Evolutionary conservation across 2,113 vertebrate genomes (phyloP).

Genomic region (Cyanoderma ruficeps): DNA sequence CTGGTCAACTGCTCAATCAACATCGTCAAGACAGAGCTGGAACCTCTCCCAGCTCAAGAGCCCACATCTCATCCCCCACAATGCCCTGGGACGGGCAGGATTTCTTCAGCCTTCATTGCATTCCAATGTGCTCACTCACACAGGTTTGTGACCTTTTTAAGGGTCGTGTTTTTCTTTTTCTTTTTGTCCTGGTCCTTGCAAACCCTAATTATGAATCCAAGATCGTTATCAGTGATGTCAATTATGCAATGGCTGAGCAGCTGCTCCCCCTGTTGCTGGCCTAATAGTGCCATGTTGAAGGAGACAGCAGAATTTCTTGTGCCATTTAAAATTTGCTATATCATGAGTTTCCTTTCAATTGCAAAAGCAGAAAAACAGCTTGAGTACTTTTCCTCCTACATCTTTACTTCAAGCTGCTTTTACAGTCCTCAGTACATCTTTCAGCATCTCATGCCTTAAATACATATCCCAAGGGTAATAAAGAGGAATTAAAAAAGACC

Average conservation of each 20-base stretch:
- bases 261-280: conserved; percentile 59
- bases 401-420: conserved; percentile 63
- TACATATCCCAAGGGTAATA: conserved; percentile 32
- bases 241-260: conserved; percentile 46
- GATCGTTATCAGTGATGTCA: not conserved
- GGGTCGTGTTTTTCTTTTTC: not conserved
- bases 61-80: not conserved
- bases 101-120: not conserved
- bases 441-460: conserved; percentile 48
- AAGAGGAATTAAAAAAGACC: conserved; percentile 32
- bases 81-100: not conserved
- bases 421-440: conserved; percentile 35
- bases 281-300: conserved; percentile 56
- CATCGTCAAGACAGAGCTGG: not conserved
- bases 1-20: not conserved
- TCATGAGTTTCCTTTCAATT: conserved; percentile 65
- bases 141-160: not conserved
- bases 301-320: conserved; percentile 52
- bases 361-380: conserved; percentile 66
- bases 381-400: conserved; percentile 67
- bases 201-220: conserved; percentile 45
- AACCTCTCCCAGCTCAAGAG: not conserved
- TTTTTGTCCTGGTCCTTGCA: not conserved
- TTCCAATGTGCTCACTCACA: not conserved
- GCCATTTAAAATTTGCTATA: conserved; percentile 56